Evolutionary conservation across 2,113 vertebrate genomes (phyloP), one percentile per base, ranked within the genome.

Genomic region (Rhabdomys dilectus): DNA sequence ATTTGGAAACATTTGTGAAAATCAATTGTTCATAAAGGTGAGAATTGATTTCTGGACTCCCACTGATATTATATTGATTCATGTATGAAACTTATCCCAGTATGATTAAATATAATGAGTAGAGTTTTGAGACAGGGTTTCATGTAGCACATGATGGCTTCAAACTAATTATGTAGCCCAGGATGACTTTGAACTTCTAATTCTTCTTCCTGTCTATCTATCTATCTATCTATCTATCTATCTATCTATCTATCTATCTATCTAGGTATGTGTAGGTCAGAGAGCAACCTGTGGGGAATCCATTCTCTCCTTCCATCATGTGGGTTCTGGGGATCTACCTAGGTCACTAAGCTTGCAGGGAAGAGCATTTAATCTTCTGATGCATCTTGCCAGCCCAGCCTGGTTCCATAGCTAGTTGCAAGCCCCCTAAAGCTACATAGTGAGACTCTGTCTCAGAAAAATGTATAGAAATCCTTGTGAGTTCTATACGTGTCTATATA

Each of bases 1-100:
- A 82, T 68, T 94, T 39, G 58, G 58, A 66, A 82, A 58, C 42
- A 66, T 89, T 86, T 81, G 19, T 94, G 80, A 86, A 77, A 90
- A 68, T 92, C 78, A 95, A 51, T 80, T 95, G 58, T n/a, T 45
- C 31, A n/a, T 89, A 70, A 93, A 70, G 72, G 31, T 88, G 56
- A 87, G 78, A 51, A 31, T 77, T 93, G 75, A 84, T 88, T 93
- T 87, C 70, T 93, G 68, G 11, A 85, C 51, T 78, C 39, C 76
- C 68, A 88, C 34, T 82, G 31, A 60, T 94, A 62, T 87, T 90
- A 82, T 36, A 87, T 92, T 66, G 60, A 82, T 88, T 66, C 39
- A 36, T 76, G 17, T 70, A 21, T 72, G 42, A 84, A 64, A 39
- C 39, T 86, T 89, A 53, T 60, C 68, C 13, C 7, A 76, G 12